Evolutionary conservation across 23 tunicate genomes (phyloP).

Genomic region (Aplidium turbinatum): DNA sequence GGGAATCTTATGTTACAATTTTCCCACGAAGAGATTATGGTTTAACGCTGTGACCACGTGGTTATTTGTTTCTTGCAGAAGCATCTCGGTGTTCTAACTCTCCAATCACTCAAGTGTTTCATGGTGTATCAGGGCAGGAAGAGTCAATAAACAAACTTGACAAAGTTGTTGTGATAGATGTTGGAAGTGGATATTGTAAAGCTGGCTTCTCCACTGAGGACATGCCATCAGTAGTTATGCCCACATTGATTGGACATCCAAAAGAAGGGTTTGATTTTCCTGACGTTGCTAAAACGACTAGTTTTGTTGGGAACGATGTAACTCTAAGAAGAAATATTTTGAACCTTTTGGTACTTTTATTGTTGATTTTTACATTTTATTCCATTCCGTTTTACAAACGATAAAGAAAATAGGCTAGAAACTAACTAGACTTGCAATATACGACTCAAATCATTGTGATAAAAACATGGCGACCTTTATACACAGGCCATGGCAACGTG

Average conservation of each 20-base stretch:
- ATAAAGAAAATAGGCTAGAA: no score
- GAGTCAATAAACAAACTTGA: background rate
- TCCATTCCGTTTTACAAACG: background rate
- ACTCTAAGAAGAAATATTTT: conserved; percentile 50
- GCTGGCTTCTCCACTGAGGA: conserved; percentile 64
- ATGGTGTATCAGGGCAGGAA: background rate
- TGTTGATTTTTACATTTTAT: background rate
- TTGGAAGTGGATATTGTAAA: conserved; percentile 69
- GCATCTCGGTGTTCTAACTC: no score
- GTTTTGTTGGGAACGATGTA: conserved; percentile 74
- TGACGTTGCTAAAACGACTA: conserved; percentile 18
- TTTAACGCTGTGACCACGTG: no score
- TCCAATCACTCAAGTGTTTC: no score
- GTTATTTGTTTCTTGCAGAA: no score
- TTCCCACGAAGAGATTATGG: no score
- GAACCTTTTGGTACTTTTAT: conserved; percentile 32
- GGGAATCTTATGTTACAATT: no score
- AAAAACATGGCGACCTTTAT: no score
- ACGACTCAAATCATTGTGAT: no score
- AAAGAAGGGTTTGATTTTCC: conserved; percentile 13
- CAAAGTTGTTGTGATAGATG: conserved; percentile 46
- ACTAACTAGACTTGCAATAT: no score
- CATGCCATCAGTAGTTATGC: conserved; percentile 67
- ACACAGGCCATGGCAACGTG: no score
- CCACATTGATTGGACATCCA: conserved; percentile 58